Evolutionary conservation across 2,797 vertebrate species (phyloP).

Genomic region (Alca torda): DNA sequence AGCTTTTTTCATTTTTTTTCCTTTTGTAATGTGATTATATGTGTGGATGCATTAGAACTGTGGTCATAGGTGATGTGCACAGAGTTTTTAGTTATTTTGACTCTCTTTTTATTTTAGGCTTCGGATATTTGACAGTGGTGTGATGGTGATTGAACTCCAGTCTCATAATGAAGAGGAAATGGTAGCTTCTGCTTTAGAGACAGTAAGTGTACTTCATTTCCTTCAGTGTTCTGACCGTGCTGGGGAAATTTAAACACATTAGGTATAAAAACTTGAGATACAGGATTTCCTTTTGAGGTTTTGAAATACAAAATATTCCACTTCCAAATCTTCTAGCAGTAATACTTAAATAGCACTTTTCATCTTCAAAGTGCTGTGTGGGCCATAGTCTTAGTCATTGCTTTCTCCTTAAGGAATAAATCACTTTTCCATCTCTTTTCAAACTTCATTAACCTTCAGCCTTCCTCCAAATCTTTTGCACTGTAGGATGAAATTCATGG

Average conservation of each 20-base stretch:
- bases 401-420: slow-evolving; percentile 1
- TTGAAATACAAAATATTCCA: slow-evolving; percentile 12
- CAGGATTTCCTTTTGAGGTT: slow-evolving; percentile 53
- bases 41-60: background rate
- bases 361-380: slow-evolving; percentile 8
- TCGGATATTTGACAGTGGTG: slow-evolving; percentile 96
- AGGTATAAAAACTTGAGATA: slow-evolving; percentile 6
- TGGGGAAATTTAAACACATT: background rate
- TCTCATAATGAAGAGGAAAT: slow-evolving; percentile 98
- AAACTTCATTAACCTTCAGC: slow-evolving; percentile 4
- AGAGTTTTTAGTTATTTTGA: background rate
- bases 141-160: slow-evolving; percentile 98
- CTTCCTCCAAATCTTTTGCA: background rate
- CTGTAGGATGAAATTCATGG: background rate
- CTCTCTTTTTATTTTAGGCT: slow-evolving; percentile 77
- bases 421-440: background rate
- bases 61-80: background rate
- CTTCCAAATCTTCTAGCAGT: background rate
- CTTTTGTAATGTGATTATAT: background rate
- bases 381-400: background rate
- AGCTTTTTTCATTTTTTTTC: background rate
- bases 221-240: background rate
- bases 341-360: slow-evolving; percentile 4
- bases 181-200: slow-evolving; percentile 94
- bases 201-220: slow-evolving; percentile 76